Conservation (phyloP, 2,888 invertebrate species). For the Metalampra italica region DNA sequence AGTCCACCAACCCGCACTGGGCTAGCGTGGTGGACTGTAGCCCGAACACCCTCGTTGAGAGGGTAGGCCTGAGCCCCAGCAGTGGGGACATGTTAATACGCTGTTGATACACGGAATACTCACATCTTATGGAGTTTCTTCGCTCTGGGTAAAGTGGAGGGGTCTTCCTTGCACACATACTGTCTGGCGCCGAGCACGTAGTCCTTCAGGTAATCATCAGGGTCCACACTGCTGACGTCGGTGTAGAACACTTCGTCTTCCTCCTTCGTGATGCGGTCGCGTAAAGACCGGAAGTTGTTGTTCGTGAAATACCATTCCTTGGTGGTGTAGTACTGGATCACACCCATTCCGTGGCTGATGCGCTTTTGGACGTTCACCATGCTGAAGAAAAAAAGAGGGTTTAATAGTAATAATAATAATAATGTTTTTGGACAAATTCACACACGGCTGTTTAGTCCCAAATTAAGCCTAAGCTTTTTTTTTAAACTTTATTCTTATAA, state of each 20-base stretch:
- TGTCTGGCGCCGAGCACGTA: slow-evolving; percentile 89
- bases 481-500: too few relatives aligned
- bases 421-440: neutral
- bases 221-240: slow-evolving; percentile 44
- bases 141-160: slow-evolving; percentile 85
- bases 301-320: slow-evolving; percentile 89
- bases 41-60: too few relatives aligned
- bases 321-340: slow-evolving; percentile 89
- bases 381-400: slow-evolving; percentile 50
- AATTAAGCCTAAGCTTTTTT: too few relatives aligned
- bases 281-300: slow-evolving; percentile 75
- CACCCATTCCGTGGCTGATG: slow-evolving; percentile 79
- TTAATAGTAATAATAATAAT: neutral
- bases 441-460: too few relatives aligned
- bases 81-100: neutral
- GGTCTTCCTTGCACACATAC: slow-evolving; percentile 90
- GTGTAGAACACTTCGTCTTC: slow-evolving; percentile 82
- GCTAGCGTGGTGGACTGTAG: too few relatives aligned
- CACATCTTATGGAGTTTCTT: slow-evolving; percentile 81
- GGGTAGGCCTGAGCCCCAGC: too few relatives aligned
- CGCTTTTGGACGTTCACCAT: slow-evolving; percentile 82
- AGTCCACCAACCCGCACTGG: too few relatives aligned
- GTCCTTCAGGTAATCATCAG: slow-evolving; percentile 49
- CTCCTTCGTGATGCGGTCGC: slow-evolving; percentile 63
- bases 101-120: slow-evolving; percentile 33